A percentile compares a stretch with the other conserved stretches of the same genome.
phyloP scores from a whole-genome alignment of 2,797 vertebrate species.

The Rhincodon typus region DNA sequence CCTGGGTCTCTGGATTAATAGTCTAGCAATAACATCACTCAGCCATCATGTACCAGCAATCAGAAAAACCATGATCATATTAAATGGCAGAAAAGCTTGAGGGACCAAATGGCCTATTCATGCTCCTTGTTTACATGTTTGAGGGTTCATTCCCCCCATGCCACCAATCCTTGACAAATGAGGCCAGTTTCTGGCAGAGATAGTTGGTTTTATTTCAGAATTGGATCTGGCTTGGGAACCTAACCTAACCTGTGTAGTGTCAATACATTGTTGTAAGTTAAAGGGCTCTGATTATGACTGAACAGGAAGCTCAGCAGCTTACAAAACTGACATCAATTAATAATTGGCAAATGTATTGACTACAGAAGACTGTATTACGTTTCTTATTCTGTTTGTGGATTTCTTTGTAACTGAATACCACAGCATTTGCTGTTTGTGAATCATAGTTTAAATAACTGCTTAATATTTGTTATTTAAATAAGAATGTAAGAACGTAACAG shows the following conservation, averaged over 20 bases:
- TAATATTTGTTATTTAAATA: neutral
- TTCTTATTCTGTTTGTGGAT: neutral
- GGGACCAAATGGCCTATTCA: too few species aligned
- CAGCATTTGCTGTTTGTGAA: neutral
- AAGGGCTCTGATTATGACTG: neutral
- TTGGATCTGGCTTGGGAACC: neutral
- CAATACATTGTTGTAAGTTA: neutral
- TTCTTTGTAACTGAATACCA: neutral
- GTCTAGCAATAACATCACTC: too few species aligned
- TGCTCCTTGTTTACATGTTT: too few species aligned
- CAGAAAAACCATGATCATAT: too few species aligned
- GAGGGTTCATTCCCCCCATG: neutral
- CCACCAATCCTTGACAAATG: neutral
- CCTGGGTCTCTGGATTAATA: too few species aligned
- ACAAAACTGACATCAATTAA: neutral
- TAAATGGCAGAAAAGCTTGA: too few species aligned
- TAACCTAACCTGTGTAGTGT: neutral
- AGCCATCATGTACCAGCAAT: too few species aligned
- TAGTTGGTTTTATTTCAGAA: neutral
- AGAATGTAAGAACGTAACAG: neutral
- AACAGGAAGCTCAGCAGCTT: neutral
- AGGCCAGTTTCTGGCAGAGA: neutral
- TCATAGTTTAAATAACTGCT: neutral
- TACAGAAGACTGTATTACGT: neutral
- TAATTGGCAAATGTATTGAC: neutral